These are phyloP conservation scores for Troglohyphantes excavatus DNA, from an alignment of 2,888 invertebrate species.

Conservation along the genomic window DNA sequence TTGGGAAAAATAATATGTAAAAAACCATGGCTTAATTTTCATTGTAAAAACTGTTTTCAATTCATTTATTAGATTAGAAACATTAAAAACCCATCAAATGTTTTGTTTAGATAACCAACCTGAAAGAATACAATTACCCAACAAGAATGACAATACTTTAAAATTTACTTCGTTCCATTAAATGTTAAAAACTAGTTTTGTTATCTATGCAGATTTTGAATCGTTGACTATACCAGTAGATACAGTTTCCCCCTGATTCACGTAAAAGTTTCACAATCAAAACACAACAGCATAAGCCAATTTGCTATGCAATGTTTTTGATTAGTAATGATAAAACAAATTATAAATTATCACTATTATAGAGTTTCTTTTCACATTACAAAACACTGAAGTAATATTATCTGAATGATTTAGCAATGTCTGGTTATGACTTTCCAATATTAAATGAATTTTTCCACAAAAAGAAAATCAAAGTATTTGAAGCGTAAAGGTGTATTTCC, in stretches of 20 bases:
- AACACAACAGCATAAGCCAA: slow-evolving; percentile 11
- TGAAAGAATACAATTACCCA: background rate
- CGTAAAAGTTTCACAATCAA: background rate
- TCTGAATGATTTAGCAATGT: too few relatives aligned
- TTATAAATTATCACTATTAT: slow-evolving; percentile 21
- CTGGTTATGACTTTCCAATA: too few relatives aligned
- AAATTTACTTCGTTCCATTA: slow-evolving; percentile 9
- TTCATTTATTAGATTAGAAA: background rate
- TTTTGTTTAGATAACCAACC: background rate
- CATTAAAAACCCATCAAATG: background rate
- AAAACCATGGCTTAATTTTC: background rate
- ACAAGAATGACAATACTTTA: background rate
- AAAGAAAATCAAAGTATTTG: too few relatives aligned
- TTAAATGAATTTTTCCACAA: too few relatives aligned
- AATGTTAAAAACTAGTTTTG: background rate
- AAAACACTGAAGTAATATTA: background rate
- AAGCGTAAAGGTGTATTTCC: too few relatives aligned
- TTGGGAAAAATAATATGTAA: background rate
- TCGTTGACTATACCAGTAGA: background rate
- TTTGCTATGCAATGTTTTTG: background rate
- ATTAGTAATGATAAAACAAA: slow-evolving; percentile 13
- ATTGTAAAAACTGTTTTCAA: slow-evolving; percentile 15
- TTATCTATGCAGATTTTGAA: slow-evolving; percentile 29
- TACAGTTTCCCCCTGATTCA: background rate
- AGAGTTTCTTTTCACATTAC: background rate